Base-by-base conservation (phyloP, 2,113 vertebrate species). In the Boulengeromyrus knoepffleri region DNA sequence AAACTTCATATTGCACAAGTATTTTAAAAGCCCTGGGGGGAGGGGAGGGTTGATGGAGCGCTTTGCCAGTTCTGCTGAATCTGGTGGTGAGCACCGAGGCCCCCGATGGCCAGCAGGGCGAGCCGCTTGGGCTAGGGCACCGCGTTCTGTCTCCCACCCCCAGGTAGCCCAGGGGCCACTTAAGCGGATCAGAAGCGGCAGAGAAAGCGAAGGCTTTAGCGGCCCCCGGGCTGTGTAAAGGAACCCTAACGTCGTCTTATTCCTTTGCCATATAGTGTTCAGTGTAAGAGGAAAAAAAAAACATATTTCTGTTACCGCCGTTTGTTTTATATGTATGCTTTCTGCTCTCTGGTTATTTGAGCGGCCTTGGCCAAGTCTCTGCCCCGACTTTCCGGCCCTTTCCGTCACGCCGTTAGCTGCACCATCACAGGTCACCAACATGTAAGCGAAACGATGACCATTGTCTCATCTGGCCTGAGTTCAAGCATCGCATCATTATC, bases 231-330 rank as follows among this genome's bases (percentile, higher is more conserved):
- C 94, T 96, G 96, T 96, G 96, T 97, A 94, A 96, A 94, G 94
- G 95, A 95, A 94, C 95, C 93, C 92, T 74, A 91, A 94, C 92
- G 94, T 95, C 96, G 95, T 95, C 95, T 93, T 91, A 92, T 93
- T 97, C 96, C 95, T 97, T 97, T 96, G 97, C 97, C 97, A 96
- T 97, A 95, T 97, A 97, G 97, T 97, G 96, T 97, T 98, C 95
- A 95, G 94, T 92, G 95, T 96, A 96, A 95, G 94, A 96, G 95
- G 95, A 80, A 88, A 96, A 49, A 95, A 96, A 94, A 93, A 94
- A 93, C 94, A 93, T 94, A 93, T 97, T 96, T 94, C 95, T 95
- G 87, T 87, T 88, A 89, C 95, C 95, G 93, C 94, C 95, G 95
- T 95, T 96, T 93, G 93, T 95, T 94, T 94, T 93, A 89, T 89